A percentile compares a stretch with the other conserved stretches of the same genome.
These are phyloP conservation scores for Boulengeromyrus knoepffleri DNA, from an alignment of 2,113 vertebrate species.

Conservation along the genomic window DNA sequence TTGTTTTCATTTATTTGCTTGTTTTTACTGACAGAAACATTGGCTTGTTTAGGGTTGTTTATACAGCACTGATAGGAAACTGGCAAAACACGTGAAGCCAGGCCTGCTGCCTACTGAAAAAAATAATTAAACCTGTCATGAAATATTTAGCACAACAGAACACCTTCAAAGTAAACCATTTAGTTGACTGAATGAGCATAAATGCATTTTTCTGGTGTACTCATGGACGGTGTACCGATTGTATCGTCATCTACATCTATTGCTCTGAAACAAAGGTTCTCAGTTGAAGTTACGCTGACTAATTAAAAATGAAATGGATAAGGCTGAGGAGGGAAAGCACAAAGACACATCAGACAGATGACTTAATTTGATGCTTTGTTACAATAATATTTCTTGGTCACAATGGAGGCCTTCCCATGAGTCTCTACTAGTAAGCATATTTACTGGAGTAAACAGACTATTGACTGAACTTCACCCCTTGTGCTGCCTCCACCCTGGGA, in stretches of 20 bases:
- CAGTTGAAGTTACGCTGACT: slow-evolving; percentile 22
- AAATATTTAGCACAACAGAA: neutral
- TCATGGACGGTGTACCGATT: neutral
- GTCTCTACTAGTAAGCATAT: neutral
- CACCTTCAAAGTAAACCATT: neutral
- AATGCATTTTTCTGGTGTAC: neutral
- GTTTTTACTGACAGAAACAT: neutral
- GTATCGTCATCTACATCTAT: neutral
- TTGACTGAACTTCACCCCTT: neutral
- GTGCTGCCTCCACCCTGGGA: neutral
- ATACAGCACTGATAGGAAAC: neutral
- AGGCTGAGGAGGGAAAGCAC: neutral
- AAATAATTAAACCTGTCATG: neutral
- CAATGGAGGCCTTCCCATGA: neutral
- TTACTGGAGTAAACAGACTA: neutral
- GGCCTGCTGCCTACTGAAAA: neutral
- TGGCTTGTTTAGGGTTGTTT: neutral
- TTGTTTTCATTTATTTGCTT: neutral
- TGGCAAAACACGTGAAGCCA: neutral
- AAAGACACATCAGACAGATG: neutral
- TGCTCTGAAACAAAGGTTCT: neutral
- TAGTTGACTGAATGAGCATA: neutral
- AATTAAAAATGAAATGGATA: slow-evolving; percentile 16
- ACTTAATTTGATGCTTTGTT: neutral
- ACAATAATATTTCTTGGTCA: neutral